phyloP scores from a whole-genome alignment of 2,888 invertebrate genomes.

The Beris chalybata region DNA sequence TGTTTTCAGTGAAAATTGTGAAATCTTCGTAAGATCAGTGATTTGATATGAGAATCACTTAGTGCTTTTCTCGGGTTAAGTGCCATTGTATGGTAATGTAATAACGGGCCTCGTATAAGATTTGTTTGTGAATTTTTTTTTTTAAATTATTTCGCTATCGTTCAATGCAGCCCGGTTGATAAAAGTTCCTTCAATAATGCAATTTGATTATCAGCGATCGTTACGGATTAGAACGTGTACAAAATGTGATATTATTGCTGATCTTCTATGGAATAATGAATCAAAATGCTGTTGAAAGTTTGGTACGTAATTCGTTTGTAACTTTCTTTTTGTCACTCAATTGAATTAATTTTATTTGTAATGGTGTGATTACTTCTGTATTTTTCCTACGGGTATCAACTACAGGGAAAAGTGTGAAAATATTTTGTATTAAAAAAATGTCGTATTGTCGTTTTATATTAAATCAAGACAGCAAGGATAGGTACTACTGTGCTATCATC shows the following conservation, averaged over 20 bases:
- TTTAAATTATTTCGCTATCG: too few species aligned
- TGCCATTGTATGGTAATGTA: slow-evolving; percentile 16
- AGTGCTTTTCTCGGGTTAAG: slow-evolving; percentile 16
- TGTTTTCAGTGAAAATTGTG: neutral
- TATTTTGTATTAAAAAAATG: too few species aligned
- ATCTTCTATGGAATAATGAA: slow-evolving; percentile 48
- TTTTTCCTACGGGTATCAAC: too few species aligned
- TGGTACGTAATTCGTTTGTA: slow-evolving; percentile 48
- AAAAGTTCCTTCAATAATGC: slow-evolving; percentile 22
- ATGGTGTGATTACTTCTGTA: too few species aligned
- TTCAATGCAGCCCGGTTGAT: slow-evolving; percentile 10
- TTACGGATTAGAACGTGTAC: slow-evolving; percentile 24
- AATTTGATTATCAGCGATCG: slow-evolving; percentile 18
- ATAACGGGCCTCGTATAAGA: neutral
- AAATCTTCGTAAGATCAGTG: neutral
- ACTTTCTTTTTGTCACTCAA: slow-evolving; percentile 9
- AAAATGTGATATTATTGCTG: slow-evolving; percentile 25
- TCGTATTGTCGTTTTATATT: too few species aligned
- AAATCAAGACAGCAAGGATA: too few species aligned
- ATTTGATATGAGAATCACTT: slow-evolving; percentile 13
- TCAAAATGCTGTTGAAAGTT: slow-evolving; percentile 57
- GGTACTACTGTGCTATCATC: too few species aligned
- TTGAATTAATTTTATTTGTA: too few species aligned
- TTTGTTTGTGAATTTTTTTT: too few species aligned
- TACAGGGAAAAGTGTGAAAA: too few species aligned